Conservation (phyloP, 2,113 vertebrate species). For the Microcebus griseorufus region DNA sequence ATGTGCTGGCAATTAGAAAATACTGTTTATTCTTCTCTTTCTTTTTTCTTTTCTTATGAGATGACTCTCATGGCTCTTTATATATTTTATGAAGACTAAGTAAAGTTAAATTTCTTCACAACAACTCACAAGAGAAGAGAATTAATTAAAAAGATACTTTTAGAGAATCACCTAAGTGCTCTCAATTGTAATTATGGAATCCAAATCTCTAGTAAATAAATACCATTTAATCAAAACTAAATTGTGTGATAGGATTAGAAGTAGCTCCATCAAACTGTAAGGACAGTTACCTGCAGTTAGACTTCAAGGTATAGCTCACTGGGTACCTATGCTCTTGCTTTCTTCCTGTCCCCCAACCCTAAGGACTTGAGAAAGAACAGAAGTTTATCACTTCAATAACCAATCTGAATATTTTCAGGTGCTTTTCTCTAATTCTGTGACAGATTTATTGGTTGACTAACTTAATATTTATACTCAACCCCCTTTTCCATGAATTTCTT, state of each 20-base stretch:
- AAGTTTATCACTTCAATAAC: neutral
- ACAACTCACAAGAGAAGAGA: constrained; percentile 53
- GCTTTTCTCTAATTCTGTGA: neutral
- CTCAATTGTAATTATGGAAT: constrained; percentile 63
- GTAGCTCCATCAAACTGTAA: neutral
- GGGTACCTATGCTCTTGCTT: neutral
- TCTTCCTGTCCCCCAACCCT: neutral
- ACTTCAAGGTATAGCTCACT: neutral
- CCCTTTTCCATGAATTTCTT: neutral
- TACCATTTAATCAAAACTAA: constrained; percentile 62
- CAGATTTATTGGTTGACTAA: neutral
- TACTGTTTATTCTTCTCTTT: neutral
- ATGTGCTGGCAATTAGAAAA: neutral
- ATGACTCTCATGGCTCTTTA: constrained; percentile 40
- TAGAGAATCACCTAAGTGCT: constrained; percentile 61
- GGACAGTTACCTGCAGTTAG: neutral
- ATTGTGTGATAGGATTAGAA: constrained; percentile 8
- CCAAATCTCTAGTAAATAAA: constrained; percentile 69
- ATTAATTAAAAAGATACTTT: constrained; percentile 72
- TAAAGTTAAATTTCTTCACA: constrained; percentile 63
- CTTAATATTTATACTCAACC: neutral
- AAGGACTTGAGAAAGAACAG: neutral
- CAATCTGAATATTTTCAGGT: neutral
- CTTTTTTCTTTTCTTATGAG: neutral
- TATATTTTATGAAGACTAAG: constrained; percentile 27